Evolutionary conservation across 2,113 vertebrate species (phyloP), one percentile per base, ranked within the genome.

Genomic region (Ascaphus truei): DNA sequence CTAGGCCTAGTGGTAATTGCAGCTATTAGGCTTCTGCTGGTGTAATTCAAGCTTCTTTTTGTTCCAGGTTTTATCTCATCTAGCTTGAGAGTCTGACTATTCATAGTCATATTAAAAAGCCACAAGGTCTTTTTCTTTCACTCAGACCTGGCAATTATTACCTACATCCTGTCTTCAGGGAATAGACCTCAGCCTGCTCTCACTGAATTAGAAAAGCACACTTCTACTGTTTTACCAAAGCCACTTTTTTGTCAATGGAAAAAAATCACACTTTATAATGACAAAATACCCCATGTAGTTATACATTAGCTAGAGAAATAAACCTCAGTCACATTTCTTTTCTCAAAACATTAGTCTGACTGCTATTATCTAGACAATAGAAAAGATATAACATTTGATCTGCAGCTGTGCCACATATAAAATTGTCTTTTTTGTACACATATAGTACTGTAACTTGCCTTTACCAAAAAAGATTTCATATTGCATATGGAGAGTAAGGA

Each of bases 11-110:
- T 86, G 80, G 77, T 86, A 86, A 90, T 84, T 86, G 84, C 80
- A 72, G 77, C 85, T 81, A 85, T 89, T 87, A 89, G 83, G 77
- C 82, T 80, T 81, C 85, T 83, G 79, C 87, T 83, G 83, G 79
- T 71, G 82, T 76, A 84, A 86, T 82, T 85, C 86, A 74, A 81
- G 74, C 77, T 84, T 77, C 84, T 85, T 69, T 91, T 91, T 88
- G 85, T 89, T 92, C 88, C 85, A 86, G 82, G 77, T 79, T 92
- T 91, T 84, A 82, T 90, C 87, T 91, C 78, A 73, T 85, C 83
- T 62, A 80, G 77, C 77, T 89, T 79, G 71, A 86, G 85, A 89
- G 83, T 84, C 89, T 88, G 79, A 75, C 83, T 83, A 82, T 89
- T 89, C 88, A 90, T 79, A 81, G 72, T 71, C 33, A 76, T 72